These are phyloP conservation scores for Gnathonemus longibarbis DNA, from an alignment of 2,113 vertebrate genomes.

Conservation along the genomic window DNA sequence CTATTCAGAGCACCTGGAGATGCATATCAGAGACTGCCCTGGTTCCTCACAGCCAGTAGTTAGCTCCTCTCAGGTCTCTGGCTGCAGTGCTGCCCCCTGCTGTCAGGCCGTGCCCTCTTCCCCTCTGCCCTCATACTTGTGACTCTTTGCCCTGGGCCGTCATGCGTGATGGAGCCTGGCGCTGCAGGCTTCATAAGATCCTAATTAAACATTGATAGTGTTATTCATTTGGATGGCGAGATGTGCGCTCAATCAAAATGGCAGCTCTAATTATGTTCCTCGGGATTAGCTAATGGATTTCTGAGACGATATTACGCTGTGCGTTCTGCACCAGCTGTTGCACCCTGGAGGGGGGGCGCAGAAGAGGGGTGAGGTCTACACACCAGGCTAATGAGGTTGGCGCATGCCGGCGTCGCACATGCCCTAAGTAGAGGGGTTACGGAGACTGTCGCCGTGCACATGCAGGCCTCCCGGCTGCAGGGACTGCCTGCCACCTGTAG, in stretches of 20 bases:
- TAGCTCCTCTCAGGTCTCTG: neutral
- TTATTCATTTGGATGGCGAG: constrained; percentile 69
- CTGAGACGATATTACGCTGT: constrained; percentile 67
- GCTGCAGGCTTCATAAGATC: constrained; percentile 62
- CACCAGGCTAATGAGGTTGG: neutral
- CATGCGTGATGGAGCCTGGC: constrained; percentile 36
- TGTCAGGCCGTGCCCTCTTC: neutral
- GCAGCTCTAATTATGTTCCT: constrained; percentile 86
- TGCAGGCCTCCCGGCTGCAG: neutral
- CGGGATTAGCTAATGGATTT: constrained; percentile 84
- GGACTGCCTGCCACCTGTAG: neutral
- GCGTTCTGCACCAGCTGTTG: constrained; percentile 20
- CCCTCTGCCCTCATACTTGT: neutral
- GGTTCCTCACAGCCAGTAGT: neutral
- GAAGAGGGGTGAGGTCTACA: neutral
- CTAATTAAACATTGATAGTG: constrained; percentile 82
- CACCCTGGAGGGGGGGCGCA: neutral
- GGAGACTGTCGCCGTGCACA: neutral
- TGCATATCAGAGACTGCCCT: neutral
- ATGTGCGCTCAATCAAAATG: constrained; percentile 79
- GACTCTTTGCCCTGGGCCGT: neutral
- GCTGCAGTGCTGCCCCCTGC: neutral
- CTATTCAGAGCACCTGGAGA: neutral
- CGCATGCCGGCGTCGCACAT: neutral
- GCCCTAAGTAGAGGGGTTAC: neutral